These are phyloP conservation scores for Fukomys damarensis DNA, from an alignment of 2,113 vertebrate genomes.

Conservation along the genomic window DNA sequence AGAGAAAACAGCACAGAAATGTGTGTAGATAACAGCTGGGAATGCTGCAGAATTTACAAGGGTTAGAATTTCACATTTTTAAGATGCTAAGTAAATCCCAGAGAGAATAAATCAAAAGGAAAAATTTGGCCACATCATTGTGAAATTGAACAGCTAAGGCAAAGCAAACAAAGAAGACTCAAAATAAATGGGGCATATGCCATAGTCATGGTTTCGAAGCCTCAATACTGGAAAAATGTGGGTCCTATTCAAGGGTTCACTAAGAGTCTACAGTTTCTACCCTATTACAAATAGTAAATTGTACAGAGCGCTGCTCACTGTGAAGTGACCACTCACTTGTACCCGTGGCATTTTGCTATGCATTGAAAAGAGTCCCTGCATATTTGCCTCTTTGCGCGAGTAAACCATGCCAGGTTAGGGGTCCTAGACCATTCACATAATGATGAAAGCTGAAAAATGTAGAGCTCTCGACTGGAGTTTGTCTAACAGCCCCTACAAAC, in stretches of 20 bases:
- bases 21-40: background rate
- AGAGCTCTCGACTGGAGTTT: background rate
- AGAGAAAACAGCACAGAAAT: background rate
- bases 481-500: background rate
- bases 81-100: background rate
- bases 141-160: background rate
- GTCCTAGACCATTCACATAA: background rate
- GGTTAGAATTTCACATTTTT: background rate
- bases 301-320: background rate
- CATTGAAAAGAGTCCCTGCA: background rate
- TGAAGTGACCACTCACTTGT: background rate
- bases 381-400: background rate
- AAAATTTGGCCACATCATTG: background rate
- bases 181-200: background rate
- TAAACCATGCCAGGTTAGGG: background rate
- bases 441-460: background rate
- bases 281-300: background rate
- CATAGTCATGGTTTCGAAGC: background rate
- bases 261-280: background rate
- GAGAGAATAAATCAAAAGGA: conserved; percentile 8
- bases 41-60: background rate
- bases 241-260: background rate
- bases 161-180: background rate
- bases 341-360: background rate
- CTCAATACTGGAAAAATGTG: background rate